phyloP scores from a whole-genome alignment of 2,113 vertebrate species.

The Limnothrissa miodon region DNA sequence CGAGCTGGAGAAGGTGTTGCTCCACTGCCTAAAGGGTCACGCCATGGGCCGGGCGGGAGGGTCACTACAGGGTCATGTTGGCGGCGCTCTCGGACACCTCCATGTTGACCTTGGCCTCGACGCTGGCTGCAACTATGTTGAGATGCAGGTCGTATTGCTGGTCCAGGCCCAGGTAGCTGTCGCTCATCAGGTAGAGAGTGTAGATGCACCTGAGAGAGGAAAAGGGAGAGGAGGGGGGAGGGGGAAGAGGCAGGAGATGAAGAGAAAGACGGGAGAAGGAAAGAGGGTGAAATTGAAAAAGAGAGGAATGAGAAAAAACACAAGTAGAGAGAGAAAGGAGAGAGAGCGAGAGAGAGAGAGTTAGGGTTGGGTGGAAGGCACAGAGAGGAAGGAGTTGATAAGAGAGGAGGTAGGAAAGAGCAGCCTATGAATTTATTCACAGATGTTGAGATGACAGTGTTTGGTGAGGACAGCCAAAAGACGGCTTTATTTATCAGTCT shows the following conservation, averaged over 20 bases:
- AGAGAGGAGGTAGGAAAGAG: not conserved
- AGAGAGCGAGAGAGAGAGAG: not conserved
- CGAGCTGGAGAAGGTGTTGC: not conserved
- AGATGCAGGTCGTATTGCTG: constrained; percentile 95
- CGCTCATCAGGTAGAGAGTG: constrained; percentile 95
- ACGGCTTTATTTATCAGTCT: not conserved
- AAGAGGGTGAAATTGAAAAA: not conserved
- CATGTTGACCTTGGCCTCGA: constrained; percentile 69
- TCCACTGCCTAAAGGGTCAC: not conserved
- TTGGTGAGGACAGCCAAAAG: not conserved
- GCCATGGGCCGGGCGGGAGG: not conserved
- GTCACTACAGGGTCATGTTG: constrained; percentile 60
- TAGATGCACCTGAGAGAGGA: constrained; percentile 85
- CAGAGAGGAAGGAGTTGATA: not conserved
- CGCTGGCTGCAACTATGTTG: constrained; percentile 71
- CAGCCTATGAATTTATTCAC: not conserved
- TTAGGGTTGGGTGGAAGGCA: not conserved
- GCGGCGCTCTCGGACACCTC: constrained; percentile 64
- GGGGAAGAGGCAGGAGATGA: not conserved
- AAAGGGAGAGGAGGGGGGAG: not conserved
- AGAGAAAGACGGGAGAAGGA: not conserved
- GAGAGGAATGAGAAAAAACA: not conserved
- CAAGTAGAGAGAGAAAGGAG: no score
- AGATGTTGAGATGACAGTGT: not conserved
- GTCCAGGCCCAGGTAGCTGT: constrained; percentile 97